Base-by-base conservation (phyloP, 2,113 vertebrate species). In the Calyptomena viridis region DNA sequence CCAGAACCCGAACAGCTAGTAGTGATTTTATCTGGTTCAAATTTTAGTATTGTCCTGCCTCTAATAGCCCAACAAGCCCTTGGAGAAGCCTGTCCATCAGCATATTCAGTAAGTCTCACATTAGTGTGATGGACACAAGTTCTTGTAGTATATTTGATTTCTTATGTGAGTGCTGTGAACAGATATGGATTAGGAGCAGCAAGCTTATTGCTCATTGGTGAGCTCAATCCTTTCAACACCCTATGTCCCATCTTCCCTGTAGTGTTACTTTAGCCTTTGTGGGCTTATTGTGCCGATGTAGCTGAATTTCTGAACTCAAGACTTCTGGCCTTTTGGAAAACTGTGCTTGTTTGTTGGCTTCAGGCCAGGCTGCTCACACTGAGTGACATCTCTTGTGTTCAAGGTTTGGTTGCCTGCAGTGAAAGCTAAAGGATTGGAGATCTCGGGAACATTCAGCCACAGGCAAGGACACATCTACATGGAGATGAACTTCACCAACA, bases 401-500 rank as follows among this genome's bases (percentile, higher is more conserved):
- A 89, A 99, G 99, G 98, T 99, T 67, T 99, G 99, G 99, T 98
- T 99, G 87, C 99, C 99, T 31, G 99, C 99, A 23, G 99, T 99
- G 81, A 99, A 99, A 92, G 99, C 99, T 63, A 99, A 99, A 96
- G 99, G 99, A 10, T 78, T 99, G 95, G 99, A 99, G 97, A 99
- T 99, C 95, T 99, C 98, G 0, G 99, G 99, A 81, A 99, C 99
- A 0, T 99, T 99, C 97, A 99, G 99, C 73, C 99, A 99, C 77
- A 98, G 99, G 8, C 99, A 99, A 95, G 99, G 99, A 5, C 99
- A 99, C 95, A 99, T 99, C 98, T 99, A 99, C 97, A 99, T 99
- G 99, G 99, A 99, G 97, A 99, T 99, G 99, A 98, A 96, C 95
- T 99, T 99, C 85, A 99, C 98, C 97, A 99, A 99, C 95, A 99